Evolutionary conservation across 1,140 invertebrate genomes (phyloP).

Genomic region (Varroa destructor): DNA sequence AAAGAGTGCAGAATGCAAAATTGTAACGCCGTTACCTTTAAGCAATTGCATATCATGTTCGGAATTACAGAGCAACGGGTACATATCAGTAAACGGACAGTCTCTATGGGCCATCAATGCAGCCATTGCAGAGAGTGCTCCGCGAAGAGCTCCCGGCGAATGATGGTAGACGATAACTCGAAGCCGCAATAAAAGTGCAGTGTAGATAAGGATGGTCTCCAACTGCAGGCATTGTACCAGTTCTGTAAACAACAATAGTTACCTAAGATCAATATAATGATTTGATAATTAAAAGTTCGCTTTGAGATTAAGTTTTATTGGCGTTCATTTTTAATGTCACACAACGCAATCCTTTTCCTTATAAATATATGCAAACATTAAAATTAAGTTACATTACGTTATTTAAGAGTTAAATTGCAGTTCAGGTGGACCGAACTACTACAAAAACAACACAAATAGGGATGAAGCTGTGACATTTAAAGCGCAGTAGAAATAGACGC

Average conservation of each 20-base stretch:
- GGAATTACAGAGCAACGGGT: background rate
- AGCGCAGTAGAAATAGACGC: too few species aligned
- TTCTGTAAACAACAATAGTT: background rate
- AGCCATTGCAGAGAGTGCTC: background rate
- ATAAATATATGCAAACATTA: too few species aligned
- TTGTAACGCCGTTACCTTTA: background rate
- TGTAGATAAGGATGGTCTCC: constrained; percentile 11
- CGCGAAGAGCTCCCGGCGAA: background rate
- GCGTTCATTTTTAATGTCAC: too few species aligned
- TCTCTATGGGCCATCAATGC: constrained; percentile 4
- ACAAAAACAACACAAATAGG: too few species aligned
- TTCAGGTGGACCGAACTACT: too few species aligned
- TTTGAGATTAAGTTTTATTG: too few species aligned
- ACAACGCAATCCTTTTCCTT: too few species aligned
- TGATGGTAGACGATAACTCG: constrained; percentile 20
- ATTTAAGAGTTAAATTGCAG: too few species aligned
- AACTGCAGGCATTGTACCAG: background rate
- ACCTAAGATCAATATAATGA: background rate
- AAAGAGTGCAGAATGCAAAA: too few species aligned
- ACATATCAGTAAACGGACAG: background rate
- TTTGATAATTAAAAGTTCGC: too few species aligned
- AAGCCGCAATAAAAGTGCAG: background rate
- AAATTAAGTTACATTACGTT: too few species aligned
- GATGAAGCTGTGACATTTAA: too few species aligned
- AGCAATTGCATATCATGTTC: constrained; percentile 8